Evolutionary conservation across 1,140 invertebrate genomes (phyloP).

Genomic region (Phthorimaea operculella): DNA sequence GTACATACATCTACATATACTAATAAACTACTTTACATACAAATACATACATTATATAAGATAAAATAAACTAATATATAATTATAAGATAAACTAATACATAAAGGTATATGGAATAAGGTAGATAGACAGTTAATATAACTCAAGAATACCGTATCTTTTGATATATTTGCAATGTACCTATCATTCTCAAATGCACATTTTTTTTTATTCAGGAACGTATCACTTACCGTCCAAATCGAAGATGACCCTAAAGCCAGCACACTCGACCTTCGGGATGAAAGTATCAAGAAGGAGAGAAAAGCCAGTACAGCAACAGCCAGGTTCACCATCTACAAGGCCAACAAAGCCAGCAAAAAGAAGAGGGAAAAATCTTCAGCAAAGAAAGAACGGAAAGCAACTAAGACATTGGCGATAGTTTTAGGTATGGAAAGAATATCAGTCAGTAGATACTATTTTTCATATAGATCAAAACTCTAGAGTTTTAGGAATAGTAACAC

Average conservation of each 20-base stretch:
- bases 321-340: conserved; percentile 92
- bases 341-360: conserved; percentile 93
- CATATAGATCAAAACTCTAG: no score
- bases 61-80: no score
- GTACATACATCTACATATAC: no score
- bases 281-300: conserved; percentile 74
- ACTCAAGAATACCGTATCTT: no score
- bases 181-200: background rate
- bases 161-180: no score
- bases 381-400: conserved; percentile 98
- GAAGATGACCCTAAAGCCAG: conserved; percentile 59
- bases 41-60: no score
- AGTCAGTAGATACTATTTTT: conserved; percentile 7
- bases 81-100: no score
- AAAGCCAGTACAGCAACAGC: conserved; percentile 73
- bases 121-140: no score
- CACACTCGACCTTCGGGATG: conserved; percentile 44
- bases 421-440: conserved; percentile 88
- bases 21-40: no score
- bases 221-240: conserved; percentile 62
- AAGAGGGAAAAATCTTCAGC: conserved; percentile 95
- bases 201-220: conserved; percentile 51
- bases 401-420: conserved; percentile 98
- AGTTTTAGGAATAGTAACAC: no score
- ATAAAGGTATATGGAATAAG: no score